Evolutionary conservation across 2,888 invertebrate species (phyloP), one percentile per base, ranked within the genome.

Genomic region (Seira ritae): DNA sequence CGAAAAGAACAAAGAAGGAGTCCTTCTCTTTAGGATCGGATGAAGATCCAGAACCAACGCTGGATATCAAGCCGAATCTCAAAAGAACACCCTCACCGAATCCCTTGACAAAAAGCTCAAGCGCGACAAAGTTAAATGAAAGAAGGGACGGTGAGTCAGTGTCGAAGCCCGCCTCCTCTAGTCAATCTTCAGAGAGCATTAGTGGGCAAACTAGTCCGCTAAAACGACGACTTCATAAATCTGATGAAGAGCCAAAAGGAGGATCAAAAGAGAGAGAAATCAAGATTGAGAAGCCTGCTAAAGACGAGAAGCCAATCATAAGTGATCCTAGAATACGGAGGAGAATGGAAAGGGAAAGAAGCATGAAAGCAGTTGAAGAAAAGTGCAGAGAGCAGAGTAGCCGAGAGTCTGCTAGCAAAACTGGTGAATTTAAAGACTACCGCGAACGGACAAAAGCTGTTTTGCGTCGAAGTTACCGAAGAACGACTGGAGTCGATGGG

Each of bases 401-500:
- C 22, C 66, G 62, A 55, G 76, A 80, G 1, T 19, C 68, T 0
- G 37, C 80, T 24, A n/a, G 17, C 4, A 84, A 81, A 60, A 31
- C 62, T n/a, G 19, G 46, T 37, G 79, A 75, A n/a, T 84, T 66
- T 76, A 84, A 82, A 69, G 74, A 85, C n/a, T 85, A 85, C 67
- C 23, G 42, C 19, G 81, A 71, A 17, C 78, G 85, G 10, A 76
- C 62, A 37, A 60, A 77, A n/a, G 83, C 84, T 0, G 87, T 88
- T 0, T 66, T 86, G 12, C 37, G 74, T 19, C 66, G 84, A 72
- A 88, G 77, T 24, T 88, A 88, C 55, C 60, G 88, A 22, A 85
- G 86, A 82, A 75, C 62, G 1, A 15, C 73, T 23, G 50, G 81
- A 8, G 17, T 22, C 50, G 80, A 83, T 15, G 50, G 42, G 6